Conservation (phyloP, 2,888 invertebrate genomes). For the Tetranychus truncatus region DNA sequence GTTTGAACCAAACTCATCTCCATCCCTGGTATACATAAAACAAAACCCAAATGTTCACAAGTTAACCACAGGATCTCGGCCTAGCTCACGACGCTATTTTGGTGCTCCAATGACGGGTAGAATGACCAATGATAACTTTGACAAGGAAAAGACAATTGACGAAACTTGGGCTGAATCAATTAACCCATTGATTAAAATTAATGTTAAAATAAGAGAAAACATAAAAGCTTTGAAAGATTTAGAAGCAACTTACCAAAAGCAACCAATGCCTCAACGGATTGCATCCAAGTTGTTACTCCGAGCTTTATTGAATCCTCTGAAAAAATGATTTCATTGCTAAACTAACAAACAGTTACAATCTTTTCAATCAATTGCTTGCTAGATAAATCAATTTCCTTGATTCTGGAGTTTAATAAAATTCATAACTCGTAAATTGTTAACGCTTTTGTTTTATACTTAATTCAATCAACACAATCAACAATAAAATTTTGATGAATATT, state of each 20-base stretch:
- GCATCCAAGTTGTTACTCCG: not conserved
- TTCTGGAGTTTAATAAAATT: no score
- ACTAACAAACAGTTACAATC: no score
- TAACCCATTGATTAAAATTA: not conserved
- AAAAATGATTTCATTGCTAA: no score
- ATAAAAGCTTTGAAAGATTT: not conserved
- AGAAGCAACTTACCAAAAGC: not conserved
- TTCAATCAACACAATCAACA: no score
- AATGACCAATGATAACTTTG: not conserved
- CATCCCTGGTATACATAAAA: no score
- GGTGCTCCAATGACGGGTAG: not conserved
- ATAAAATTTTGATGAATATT: no score
- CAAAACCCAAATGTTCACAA: no score
- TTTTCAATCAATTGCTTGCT: no score
- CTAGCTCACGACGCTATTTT: not conserved
- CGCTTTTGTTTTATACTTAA: no score
- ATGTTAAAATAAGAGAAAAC: not conserved
- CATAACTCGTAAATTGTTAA: no score
- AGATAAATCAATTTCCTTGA: no score
- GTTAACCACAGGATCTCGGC: not conserved
- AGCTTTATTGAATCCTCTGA: not conserved
- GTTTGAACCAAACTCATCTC: no score
- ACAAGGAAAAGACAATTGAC: not conserved
- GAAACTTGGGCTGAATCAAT: not conserved
- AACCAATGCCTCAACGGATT: not conserved